Evolutionary conservation across 2,888 invertebrate genomes (phyloP), one percentile per base, ranked within the genome.

Genomic region (Leptogaster cylindrica): DNA sequence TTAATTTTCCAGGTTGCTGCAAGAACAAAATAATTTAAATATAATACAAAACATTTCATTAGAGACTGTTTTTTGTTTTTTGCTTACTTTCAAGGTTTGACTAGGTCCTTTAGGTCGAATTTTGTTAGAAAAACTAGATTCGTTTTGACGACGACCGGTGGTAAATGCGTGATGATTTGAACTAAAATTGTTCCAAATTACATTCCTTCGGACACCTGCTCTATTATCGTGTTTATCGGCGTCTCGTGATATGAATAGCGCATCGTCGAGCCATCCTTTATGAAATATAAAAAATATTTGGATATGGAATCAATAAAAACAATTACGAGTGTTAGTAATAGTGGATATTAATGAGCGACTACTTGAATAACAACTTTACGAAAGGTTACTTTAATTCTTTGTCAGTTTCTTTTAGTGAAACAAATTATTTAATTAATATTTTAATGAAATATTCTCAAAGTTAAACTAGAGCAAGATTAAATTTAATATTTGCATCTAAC

Each of bases 1-100:
- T 93, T 77, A 95, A 82, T 82, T 93, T 93, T 67, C 94, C 94
- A 12, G 94, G 93, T 87, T 93, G 92, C 87, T 89, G 78, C 5
- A 61, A 61, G 1, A 48, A 18, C 20, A 8, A 68, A 28, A 31
- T 14, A 27, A 50, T 27, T 12, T 25, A 27, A 5, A 2, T 27
- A 10, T 12, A 14, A 51, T 2, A 51, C 8, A 2, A 52, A 12
- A 23, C 7, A 12, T 28, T 25, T 36, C 3, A 25, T 5, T 50
- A 10, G 28, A 6, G n/a, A 50, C 27, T 23, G 2, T 1, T 1
- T 2, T 12, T 52, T 8, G 27, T 28, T n/a, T n/a, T n/a, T n/a
- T 46, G 10, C 12, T 72, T 78, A 85, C 85, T 79, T 89, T 89
- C 71, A 89, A 77, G 27, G 88, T 89, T 78, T 88, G 88, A 73